A percentile compares a stretch with the other conserved stretches of the same genome.
Evolutionary conservation across 2,888 invertebrate genomes (phyloP).

Genomic region (Stegophylla sp.): DNA sequence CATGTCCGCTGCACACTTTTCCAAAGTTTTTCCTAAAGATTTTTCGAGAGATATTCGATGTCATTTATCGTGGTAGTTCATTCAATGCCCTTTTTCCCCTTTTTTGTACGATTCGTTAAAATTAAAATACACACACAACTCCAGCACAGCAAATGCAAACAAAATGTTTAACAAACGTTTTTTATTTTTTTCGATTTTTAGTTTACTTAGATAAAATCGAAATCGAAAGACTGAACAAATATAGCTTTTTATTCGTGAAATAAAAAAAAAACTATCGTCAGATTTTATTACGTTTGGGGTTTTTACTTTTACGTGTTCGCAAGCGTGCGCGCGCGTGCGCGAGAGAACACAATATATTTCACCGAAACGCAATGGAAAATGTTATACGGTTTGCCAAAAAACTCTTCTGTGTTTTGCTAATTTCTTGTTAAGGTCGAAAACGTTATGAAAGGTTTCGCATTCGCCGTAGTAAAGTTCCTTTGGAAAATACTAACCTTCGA

Average conservation of each 20-base stretch:
- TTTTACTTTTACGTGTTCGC: neutral
- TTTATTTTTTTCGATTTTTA: neutral
- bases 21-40: too few species aligned
- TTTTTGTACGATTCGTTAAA: too few species aligned
- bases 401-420: conserved; percentile 11
- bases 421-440: conserved; percentile 37
- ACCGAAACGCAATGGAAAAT: neutral
- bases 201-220: conserved; percentile 4
- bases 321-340: too few species aligned
- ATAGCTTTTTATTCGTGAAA: neutral
- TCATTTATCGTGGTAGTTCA: too few species aligned
- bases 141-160: too few species aligned
- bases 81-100: too few species aligned
- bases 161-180: neutral
- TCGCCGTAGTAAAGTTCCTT: conserved; percentile 12
- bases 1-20: too few species aligned
- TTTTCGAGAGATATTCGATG: too few species aligned
- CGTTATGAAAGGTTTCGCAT: conserved; percentile 38
- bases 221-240: neutral
- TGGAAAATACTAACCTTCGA: conserved; percentile 19
- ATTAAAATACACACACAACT: too few species aligned
- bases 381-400: conserved; percentile 31
- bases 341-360: neutral
- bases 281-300: neutral
- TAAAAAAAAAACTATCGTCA: neutral